Percentiles rank a stretch among this genome's conserved stretches.
These are phyloP conservation scores for Hestina assimilis DNA, from an alignment of 1,140 invertebrate species.

Conservation along the genomic window DNA sequence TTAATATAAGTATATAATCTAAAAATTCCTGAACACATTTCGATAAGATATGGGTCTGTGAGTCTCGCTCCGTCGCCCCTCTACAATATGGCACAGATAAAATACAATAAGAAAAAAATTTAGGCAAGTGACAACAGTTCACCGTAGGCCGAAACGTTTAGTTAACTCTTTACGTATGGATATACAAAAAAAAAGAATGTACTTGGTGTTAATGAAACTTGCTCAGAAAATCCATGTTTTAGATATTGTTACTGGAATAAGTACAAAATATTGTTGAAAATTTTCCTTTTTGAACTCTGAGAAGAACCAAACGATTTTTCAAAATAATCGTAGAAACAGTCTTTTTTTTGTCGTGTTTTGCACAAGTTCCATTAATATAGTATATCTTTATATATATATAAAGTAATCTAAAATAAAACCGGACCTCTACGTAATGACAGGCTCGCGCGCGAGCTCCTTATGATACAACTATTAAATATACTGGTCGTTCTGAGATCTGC, in stretches of 20 bases:
- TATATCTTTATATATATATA: conserved; percentile 41
- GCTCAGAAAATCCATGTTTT: too few species aligned
- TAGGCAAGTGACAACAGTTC: conserved; percentile 37
- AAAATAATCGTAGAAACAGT: too few species aligned
- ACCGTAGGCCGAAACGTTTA: conserved; percentile 18
- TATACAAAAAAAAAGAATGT: too few species aligned
- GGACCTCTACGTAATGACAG: too few species aligned
- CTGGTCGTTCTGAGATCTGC: conserved; percentile 73
- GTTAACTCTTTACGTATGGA: too few species aligned
- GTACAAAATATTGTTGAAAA: too few species aligned
- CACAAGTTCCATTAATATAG: background rate
- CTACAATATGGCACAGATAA: conserved; percentile 48
- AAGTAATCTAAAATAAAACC: too few species aligned
- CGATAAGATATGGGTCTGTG: conserved; percentile 66
- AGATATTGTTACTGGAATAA: too few species aligned
- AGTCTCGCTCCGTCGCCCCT: conserved; percentile 19
- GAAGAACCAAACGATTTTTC: too few species aligned
- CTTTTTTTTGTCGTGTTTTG: too few species aligned
- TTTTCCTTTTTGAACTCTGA: too few species aligned
- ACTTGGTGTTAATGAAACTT: too few species aligned
- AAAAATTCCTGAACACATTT: conserved; percentile 73
- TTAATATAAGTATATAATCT: conserved; percentile 55
- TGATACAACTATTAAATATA: conserved; percentile 61
- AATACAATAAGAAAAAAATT: conserved; percentile 7
- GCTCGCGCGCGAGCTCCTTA: background rate